These are phyloP conservation scores for Vesta saturnalis DNA, from an alignment of 2,888 invertebrate genomes.

Conservation along the genomic window DNA sequence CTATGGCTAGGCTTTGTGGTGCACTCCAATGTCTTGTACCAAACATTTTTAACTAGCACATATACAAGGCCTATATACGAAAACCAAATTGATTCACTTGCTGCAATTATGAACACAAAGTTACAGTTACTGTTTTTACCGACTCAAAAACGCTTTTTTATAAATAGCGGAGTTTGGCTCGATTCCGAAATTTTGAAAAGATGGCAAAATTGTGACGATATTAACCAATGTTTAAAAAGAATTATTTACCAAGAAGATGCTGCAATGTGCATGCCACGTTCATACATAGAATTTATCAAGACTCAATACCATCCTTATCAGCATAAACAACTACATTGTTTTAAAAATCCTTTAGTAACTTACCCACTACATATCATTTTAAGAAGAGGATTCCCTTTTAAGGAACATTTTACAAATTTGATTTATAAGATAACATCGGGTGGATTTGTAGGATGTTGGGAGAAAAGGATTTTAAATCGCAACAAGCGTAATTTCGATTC, in stretches of 20 bases:
- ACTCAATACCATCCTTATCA: slow-evolving; percentile 43
- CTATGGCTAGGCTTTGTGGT: slow-evolving; percentile 47
- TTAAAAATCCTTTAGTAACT: slow-evolving; percentile 49
- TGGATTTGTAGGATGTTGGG: slow-evolving; percentile 44
- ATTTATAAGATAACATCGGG: slow-evolving; percentile 48
- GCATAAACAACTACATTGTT: slow-evolving; percentile 44
- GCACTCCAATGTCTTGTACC: slow-evolving; percentile 46
- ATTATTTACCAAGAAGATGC: slow-evolving; percentile 42
- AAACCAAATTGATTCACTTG: slow-evolving; percentile 49
- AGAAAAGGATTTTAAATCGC: no score
- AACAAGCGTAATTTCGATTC: no score
- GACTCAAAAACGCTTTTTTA: slow-evolving; percentile 45
- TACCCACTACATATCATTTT: slow-evolving; percentile 55
- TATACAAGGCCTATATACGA: slow-evolving; percentile 45
- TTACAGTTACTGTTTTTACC: no score
- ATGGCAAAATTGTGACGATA: slow-evolving; percentile 40
- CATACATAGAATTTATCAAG: slow-evolving; percentile 50
- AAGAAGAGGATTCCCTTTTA: slow-evolving; percentile 54
- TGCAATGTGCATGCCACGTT: slow-evolving; percentile 48
- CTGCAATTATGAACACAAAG: slow-evolving; percentile 43
- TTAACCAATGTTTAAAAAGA: slow-evolving; percentile 43
- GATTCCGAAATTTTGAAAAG: slow-evolving; percentile 19
- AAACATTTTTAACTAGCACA: slow-evolving; percentile 48
- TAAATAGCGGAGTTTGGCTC: slow-evolving; percentile 22
- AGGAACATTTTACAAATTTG: slow-evolving; percentile 46